These are phyloP conservation scores for Drosophila kikkawai DNA, from an alignment of 1,140 invertebrate species.

Conservation along the genomic window DNA sequence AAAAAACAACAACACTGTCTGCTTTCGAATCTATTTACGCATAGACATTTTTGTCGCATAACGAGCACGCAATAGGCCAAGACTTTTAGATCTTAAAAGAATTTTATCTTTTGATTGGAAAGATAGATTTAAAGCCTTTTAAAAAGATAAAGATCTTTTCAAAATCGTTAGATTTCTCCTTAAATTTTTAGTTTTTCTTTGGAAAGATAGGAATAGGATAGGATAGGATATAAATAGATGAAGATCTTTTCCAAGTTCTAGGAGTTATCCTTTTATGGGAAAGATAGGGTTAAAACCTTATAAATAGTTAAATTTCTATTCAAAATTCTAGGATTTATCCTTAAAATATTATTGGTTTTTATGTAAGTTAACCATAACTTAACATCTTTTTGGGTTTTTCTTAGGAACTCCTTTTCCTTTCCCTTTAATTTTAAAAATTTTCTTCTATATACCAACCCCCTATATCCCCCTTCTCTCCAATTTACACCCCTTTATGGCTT, in stretches of 20 bases:
- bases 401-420: neutral
- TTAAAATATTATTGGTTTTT: neutral
- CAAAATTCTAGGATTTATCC: neutral
- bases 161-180: neutral
- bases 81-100: neutral
- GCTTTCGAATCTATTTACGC: slow-evolving; percentile 21
- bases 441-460: neutral
- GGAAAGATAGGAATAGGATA: too few relatives aligned
- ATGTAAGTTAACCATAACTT: fast-evolving
- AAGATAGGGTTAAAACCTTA: too few relatives aligned
- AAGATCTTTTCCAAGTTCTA: too few relatives aligned
- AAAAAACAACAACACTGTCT: slow-evolving; percentile 19
- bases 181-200: too few relatives aligned
- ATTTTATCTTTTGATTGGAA: neutral
- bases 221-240: too few relatives aligned
- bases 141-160: neutral
- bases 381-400: neutral
- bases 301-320: too few relatives aligned
- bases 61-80: slow-evolving; percentile 13
- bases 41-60: slow-evolving; percentile 37
- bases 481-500: neutral
- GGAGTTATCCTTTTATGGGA: too few relatives aligned
- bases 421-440: neutral
- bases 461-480: neutral
- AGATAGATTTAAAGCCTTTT: neutral